Percentiles rank a stretch among this genome's conserved stretches.
Conservation (phyloP, 2,113 vertebrate species). For the Xiphias gladius region DNA sequence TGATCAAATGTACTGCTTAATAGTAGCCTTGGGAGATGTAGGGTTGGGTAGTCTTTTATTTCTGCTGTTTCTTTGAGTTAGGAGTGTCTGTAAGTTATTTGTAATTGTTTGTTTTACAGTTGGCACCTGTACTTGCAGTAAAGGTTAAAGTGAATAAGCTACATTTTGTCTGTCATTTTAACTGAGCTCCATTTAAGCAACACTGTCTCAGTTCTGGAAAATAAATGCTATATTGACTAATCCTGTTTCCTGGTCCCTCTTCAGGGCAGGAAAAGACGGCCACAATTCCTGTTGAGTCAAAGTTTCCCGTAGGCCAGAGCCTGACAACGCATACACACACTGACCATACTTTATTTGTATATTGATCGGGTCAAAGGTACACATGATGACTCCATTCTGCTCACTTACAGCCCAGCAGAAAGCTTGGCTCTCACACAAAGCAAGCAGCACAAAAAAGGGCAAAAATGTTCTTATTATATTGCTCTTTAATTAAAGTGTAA, state of each 20-base stretch:
- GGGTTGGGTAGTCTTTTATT: too few species aligned
- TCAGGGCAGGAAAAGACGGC: conserved; percentile 13
- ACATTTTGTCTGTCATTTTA: not conserved
- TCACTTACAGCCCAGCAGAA: conserved; percentile 85
- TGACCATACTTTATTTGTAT: conserved; percentile 80
- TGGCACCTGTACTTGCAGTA: not conserved
- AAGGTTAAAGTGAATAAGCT: not conserved
- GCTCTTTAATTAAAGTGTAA: conserved; percentile 92
- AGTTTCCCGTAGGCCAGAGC: not conserved
- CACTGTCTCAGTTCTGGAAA: not conserved
- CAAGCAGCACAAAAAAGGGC: conserved; percentile 3
- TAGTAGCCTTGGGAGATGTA: not conserved
- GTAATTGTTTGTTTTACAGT: not conserved
- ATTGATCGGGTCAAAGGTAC: conserved; percentile 86
- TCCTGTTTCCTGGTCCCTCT: conserved; percentile 12
- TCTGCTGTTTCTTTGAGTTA: too few species aligned
- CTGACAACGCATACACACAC: conserved; percentile 23
- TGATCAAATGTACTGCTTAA: not conserved
- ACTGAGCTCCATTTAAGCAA: not conserved
- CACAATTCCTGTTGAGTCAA: conserved; percentile 24
- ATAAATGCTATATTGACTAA: not conserved
- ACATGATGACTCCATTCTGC: conserved; percentile 78
- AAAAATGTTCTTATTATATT: conserved; percentile 84
- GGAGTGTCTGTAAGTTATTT: not conserved
- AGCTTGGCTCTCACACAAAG: conserved; percentile 78